Evolutionary conservation across 2,888 invertebrate species (phyloP).

Genomic region (Proisotoma minuta): DNA sequence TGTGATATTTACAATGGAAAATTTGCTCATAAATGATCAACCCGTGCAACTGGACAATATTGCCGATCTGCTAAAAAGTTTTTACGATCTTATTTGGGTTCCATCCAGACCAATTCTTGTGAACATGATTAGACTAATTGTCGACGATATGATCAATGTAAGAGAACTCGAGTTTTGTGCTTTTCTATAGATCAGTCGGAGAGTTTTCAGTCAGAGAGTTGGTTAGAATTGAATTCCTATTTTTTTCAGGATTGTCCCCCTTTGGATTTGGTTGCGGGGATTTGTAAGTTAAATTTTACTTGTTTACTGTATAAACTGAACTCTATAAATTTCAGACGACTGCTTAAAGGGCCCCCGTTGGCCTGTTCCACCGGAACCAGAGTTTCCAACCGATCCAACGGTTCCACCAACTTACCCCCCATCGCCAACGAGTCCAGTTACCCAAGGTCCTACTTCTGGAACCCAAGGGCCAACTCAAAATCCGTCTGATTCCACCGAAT

Average conservation of each 20-base stretch:
- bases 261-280: neutral
- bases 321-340: neutral
- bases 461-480: too few species aligned
- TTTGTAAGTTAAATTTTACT: constrained; percentile 1
- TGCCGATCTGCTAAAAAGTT: neutral
- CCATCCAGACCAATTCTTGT: neutral
- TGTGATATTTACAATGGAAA: neutral
- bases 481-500: too few species aligned
- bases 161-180: neutral
- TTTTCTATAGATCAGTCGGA: too few species aligned
- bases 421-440: too few species aligned
- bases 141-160: neutral
- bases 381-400: too few species aligned
- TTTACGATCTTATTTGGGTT: neutral
- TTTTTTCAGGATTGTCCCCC: neutral
- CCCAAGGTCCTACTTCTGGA: too few species aligned
- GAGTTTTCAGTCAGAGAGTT: neutral
- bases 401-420: too few species aligned
- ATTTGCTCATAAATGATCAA: neutral
- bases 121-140: neutral
- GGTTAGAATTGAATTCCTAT: neutral
- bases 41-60: neutral
- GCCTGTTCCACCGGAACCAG: too few species aligned
- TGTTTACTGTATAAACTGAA: neutral
- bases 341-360: too few species aligned